These are phyloP conservation scores for Parazoanthus darwini DNA, from an alignment of 92 coral and sea anemone genomes.

Conservation along the genomic window DNA sequence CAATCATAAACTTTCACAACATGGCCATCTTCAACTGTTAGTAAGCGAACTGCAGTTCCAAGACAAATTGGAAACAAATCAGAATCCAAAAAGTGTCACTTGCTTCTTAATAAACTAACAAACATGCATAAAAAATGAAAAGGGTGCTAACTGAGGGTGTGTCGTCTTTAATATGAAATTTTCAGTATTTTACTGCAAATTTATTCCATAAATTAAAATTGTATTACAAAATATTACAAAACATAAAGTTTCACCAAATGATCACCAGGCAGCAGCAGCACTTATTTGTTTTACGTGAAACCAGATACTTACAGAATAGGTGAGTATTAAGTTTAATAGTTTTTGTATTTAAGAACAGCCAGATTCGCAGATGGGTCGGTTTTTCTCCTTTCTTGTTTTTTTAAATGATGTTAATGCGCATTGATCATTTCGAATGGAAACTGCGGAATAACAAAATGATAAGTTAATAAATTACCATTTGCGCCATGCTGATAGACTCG, in stretches of 20 bases:
- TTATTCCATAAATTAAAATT: no score
- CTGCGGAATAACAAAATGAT: no score
- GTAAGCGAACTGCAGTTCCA: constrained; percentile 53
- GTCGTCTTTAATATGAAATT: not conserved
- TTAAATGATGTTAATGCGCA: no score
- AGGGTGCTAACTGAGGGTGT: not conserved
- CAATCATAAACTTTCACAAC: constrained; percentile 53
- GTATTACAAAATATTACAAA: no score
- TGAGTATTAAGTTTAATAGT: no score
- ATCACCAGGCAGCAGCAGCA: no score
- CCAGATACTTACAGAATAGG: no score
- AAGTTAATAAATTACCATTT: constrained; percentile 53
- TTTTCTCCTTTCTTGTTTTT: no score
- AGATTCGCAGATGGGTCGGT: no score
- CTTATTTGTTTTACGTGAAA: no score
- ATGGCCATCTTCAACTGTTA: constrained; percentile 53
- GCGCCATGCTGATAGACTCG: constrained; percentile 52
- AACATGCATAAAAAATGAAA: not conserved
- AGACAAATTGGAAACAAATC: not conserved
- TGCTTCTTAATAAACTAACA: not conserved
- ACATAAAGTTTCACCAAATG: no score
- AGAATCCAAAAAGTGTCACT: not conserved
- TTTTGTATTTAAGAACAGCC: no score
- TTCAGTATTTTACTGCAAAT: not conserved
- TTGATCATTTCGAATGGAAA: not conserved